Base-by-base conservation (phyloP, 2,113 vertebrate genomes). In the Stictonetta naevosa region DNA sequence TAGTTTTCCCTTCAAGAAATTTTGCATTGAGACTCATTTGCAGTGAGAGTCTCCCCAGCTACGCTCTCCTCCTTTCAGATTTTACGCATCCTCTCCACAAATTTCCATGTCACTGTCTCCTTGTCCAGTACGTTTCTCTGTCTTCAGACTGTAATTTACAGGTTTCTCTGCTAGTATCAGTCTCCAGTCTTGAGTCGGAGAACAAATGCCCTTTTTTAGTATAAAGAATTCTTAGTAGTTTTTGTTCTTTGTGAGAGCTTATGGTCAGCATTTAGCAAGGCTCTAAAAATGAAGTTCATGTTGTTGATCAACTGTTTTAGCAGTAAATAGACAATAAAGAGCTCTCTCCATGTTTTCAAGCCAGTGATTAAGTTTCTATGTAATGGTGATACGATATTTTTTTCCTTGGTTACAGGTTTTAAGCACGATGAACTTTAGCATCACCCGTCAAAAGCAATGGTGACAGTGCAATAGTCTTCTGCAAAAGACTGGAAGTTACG, bases 361-460 rank as follows among this genome's bases (percentile, higher is more conserved):
- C 10, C 29, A n/a, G 23, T 52, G 29, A 28, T 26, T 46, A 36
- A 8, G 14, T 60, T 55, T 71, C 10, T 40, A 2, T 19, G 2
- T 11, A 53, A 60, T 13, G 55, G 6, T 2, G 13, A 11, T n/a
- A 16, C 67, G n/a, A 7, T 59, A 38, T 56, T 85, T 88, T 42
- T 80, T 36, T 59, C 56, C 88, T 94, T 58, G 81, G 42, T 72
- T 95, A 20, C 93, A 99, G 99, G 96, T 94, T 89, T 93, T 67
- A 96, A 83, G 40, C 99, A 98, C 0, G 99, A 99, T 97, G 99
- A 99, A 97, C 99, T 99, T 97, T 99, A 99, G 98, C 94, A 55
- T 33, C 42, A 34, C 52, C 71, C 16, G 0, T 19, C 29, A 56
- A 25, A 59, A 67, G 60, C 90, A 58, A 12, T 8, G 11, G 40